These are phyloP conservation scores for Macaca nemestrina DNA, from an alignment of 2,113 vertebrate genomes.

Conservation along the genomic window DNA sequence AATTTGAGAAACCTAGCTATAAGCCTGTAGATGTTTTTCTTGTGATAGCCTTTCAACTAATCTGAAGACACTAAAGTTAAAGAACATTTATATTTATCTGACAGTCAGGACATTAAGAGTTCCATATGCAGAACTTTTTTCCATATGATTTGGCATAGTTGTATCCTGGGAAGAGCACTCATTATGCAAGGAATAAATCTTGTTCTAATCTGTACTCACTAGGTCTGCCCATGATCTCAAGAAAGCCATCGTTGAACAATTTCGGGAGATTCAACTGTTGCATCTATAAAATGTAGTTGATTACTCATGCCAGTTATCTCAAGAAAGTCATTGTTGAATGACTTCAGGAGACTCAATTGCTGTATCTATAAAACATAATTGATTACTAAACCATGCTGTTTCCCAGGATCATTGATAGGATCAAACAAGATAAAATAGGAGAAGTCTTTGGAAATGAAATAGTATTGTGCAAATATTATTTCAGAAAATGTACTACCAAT, in stretches of 20 bases:
- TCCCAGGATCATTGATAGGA: not conserved
- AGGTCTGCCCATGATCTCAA: not conserved
- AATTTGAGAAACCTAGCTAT: not conserved
- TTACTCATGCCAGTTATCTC: not conserved
- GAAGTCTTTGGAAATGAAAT: not conserved
- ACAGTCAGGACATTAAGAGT: not conserved
- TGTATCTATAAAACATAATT: not conserved
- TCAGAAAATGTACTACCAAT: not conserved
- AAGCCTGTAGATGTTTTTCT: not conserved
- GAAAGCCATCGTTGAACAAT: not conserved
- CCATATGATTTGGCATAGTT: not conserved
- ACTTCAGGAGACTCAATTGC: not conserved
- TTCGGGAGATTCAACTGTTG: not conserved
- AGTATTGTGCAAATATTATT: not conserved
- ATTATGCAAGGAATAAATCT: constrained; percentile 17
- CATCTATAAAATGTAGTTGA: not conserved
- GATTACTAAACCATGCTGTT: not conserved
- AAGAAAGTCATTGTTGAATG: not conserved
- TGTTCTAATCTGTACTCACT: not conserved
- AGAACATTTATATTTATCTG: not conserved
- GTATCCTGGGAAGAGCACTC: not conserved
- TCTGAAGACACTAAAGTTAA: not conserved
- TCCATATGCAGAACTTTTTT: not conserved
- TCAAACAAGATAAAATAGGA: not conserved
- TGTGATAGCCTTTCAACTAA: not conserved